Base-by-base conservation (phyloP, 2,797 vertebrate species). In the Aeoliscus strigatus region DNA sequence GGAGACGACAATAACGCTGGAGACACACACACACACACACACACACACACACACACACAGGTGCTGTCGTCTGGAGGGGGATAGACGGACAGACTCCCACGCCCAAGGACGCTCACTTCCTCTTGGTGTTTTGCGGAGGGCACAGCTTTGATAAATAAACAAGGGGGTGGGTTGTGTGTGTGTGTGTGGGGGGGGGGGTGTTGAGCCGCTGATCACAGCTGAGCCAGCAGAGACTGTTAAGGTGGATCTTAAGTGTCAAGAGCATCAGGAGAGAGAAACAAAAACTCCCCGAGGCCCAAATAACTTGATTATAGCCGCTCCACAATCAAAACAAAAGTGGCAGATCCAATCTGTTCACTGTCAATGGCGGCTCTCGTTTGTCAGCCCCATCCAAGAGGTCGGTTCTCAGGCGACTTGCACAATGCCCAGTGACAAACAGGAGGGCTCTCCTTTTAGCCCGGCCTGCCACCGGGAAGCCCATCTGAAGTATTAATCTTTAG, bases 401-500 rank as follows among this genome's bases (percentile, higher is more conserved):
- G 81, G 82, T 85, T 89, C 86, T 88, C 84, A 83, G 83, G 82
- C 85, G 72, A 84, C 73, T 73, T n/a, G 50, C 77, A 87, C 86
- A 87, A 89, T 86, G 75, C 84, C 78, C 78, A 71, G 77, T 78
- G 82, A 85, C 85, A 84, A 87, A 88, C 81, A 87, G 80, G 81
- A 87, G 82, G 81, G 77, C 81, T 87, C 83, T 86, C 83, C 79
- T 83, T 88, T 85, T 85, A 87, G 84, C 77, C 70, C 75, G 75
- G 83, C 84, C 80, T 85, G 84, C 80, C 83, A 87, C 86, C 71
- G 81, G 82, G 82, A 86, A 87, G 85, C 81, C 82, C 83, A 85
- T 86, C 87, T 89, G 80, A 86, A 86, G 87, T 86, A 88, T 89
- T 89, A 87, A 88, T 89, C 86, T 87, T 81, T 84, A 85, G 69